A percentile compares a stretch with the other conserved stretches of the same genome.
These are phyloP conservation scores for Orthonychiurus folsomi DNA, from an alignment of 2,888 invertebrate genomes.

Conservation along the genomic window DNA sequence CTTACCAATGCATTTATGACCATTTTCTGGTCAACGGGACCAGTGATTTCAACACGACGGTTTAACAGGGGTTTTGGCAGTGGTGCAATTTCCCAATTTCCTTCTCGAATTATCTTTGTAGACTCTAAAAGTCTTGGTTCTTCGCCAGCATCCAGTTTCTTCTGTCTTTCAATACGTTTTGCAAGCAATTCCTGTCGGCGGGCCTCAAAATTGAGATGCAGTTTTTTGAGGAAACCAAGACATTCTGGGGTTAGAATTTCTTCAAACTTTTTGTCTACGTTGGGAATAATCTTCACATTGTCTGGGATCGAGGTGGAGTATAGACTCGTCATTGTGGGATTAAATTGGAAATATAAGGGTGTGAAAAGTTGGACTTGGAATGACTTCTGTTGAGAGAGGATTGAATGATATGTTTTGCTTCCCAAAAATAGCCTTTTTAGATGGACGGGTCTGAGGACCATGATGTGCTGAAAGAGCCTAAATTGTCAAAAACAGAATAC, in stretches of 20 bases:
- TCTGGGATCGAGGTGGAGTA: conserved; percentile 9
- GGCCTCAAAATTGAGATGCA: conserved; percentile 29
- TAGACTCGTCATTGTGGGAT: not conserved
- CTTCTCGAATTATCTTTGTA: conserved; percentile 23
- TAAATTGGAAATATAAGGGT: not conserved
- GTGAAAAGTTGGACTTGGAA: not conserved
- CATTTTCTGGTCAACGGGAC: conserved; percentile 34
- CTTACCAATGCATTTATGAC: conserved; percentile 31
- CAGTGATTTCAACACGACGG: conserved; percentile 31
- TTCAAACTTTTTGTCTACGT: conserved; percentile 13
- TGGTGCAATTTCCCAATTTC: conserved; percentile 23
- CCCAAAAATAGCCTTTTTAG: not conserved
- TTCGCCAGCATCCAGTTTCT: conserved; percentile 24
- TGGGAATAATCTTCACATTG: conserved; percentile 12
- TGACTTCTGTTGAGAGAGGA: not conserved
- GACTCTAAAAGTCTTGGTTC: conserved; percentile 23
- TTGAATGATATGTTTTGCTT: not conserved
- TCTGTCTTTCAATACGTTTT: conserved; percentile 19
- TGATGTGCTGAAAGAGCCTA: not conserved
- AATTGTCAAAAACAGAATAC: not conserved
- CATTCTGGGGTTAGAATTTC: conserved; percentile 27
- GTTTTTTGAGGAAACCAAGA: conserved; percentile 26
- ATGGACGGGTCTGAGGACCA: not conserved
- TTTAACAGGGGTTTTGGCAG: conserved; percentile 23
- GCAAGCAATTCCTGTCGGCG: conserved; percentile 22